phyloP scores from a whole-genome alignment of 2,888 invertebrate species.

The Cephus spinipes region DNA sequence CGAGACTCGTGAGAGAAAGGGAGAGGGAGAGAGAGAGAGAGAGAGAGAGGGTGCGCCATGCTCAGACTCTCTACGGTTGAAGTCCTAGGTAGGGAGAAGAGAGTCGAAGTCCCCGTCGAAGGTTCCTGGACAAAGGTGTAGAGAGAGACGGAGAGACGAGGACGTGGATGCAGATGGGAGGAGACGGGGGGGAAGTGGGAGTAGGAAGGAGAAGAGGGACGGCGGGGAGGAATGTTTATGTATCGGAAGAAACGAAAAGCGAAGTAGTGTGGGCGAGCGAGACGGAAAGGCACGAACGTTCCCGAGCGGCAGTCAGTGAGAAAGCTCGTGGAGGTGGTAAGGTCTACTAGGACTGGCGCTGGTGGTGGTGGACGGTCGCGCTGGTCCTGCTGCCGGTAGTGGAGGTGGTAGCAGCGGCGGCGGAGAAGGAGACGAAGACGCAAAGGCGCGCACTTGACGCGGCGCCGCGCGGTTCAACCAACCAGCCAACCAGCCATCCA shows the following conservation, averaged over 20 bases:
- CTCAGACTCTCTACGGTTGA: not conserved
- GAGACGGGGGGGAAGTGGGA: conserved; percentile 13
- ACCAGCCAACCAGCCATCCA: not conserved
- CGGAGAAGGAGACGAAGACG: conserved; percentile 20
- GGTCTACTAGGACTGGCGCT: not conserved
- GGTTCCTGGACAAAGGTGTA: not conserved
- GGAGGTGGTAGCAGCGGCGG: not conserved
- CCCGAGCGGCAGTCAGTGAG: conserved; percentile 39
- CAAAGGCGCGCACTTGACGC: conserved; percentile 29
- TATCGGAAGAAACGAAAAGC: conserved; percentile 51
- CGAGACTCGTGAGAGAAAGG: not conserved
- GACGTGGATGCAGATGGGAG: conserved; percentile 2
- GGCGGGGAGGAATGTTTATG: conserved; percentile 44
- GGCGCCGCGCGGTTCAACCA: conserved; percentile 14
- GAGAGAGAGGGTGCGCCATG: not conserved
- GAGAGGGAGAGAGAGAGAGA: not conserved
- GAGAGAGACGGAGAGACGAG: not conserved
- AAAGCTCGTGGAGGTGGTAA: not conserved
- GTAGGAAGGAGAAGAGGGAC: conserved; percentile 12
- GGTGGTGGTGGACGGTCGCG: not conserved
- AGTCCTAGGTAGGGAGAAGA: not conserved
- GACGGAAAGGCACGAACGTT: conserved; percentile 50
- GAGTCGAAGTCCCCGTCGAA: not conserved
- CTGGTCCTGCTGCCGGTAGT: not conserved
- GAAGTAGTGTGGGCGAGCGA: conserved; percentile 19